phyloP scores from a whole-genome alignment of 1,140 invertebrate species.

The Cherax destructor region DNA sequence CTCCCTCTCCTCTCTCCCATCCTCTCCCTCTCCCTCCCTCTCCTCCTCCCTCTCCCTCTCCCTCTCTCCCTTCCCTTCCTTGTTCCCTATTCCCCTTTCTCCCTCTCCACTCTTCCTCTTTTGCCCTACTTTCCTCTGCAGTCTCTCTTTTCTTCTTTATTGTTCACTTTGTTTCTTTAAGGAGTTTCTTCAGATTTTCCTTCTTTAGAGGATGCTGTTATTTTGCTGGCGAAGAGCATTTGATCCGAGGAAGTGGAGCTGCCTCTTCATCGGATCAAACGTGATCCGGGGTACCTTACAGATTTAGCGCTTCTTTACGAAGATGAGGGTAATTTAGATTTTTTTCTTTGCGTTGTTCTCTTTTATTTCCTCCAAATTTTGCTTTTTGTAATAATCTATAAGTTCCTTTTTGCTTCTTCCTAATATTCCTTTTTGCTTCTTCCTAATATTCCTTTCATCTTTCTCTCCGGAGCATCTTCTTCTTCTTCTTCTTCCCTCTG shows the following conservation, averaged over 20 bases:
- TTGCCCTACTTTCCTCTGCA: neutral
- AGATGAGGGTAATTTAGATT: too few relatives aligned
- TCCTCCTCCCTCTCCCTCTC: neutral
- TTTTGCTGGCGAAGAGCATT: too few relatives aligned
- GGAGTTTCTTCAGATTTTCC: too few relatives aligned
- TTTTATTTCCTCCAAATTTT: neutral
- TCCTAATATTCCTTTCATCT: neutral
- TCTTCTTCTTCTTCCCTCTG: neutral
- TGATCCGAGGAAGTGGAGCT: too few relatives aligned
- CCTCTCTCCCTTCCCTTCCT: neutral
- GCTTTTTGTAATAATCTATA: neutral
- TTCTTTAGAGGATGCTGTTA: too few relatives aligned
- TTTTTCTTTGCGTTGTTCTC: too few relatives aligned
- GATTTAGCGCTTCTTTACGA: too few relatives aligned
- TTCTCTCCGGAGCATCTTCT: neutral
- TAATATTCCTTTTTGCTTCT: neutral
- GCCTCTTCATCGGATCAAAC: too few relatives aligned
- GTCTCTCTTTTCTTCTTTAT: neutral
- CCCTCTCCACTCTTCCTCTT: neutral
- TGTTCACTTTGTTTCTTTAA: neutral
- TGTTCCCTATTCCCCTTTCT: neutral
- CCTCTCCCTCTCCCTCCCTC: neutral
- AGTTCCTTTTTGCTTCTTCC: neutral
- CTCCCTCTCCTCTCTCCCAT: neutral
- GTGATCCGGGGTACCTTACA: too few relatives aligned